Base-by-base conservation (phyloP, 2,888 invertebrate genomes). In the Erebia epiphron region DNA sequence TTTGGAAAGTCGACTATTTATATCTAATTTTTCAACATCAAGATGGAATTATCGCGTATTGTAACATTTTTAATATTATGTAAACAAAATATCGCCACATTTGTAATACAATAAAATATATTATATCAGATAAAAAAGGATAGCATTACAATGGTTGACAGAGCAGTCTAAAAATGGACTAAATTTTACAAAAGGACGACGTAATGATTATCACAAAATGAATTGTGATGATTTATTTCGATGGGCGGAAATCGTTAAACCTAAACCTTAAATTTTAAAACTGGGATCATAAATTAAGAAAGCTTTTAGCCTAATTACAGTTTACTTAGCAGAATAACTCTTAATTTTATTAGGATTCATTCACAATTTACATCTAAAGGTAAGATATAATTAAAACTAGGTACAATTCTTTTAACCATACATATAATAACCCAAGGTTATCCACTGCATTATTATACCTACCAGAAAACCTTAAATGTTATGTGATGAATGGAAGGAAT, bases 301-400 rank as follows among this genome's bases (percentile, higher is more conserved):
- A 69, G 68, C 65, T 70, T 72, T 67, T 70, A 73, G 69, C 68
- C 67, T 70, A 70, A n/a, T 49, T 52, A 68, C 66, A 72, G 56
- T 52, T 68, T 72, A 74, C 63, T 72, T 71, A 71, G 62, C 68
- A 71, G 41, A 64, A 64, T 41, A 69, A 35, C 35, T 69, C 73
- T 73, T 89, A 89, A 78, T 79, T 81, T 83, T 91, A 91, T 83
- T 91, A 91, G 91, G 91, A 91, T 90, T 83, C 89, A 84, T 88
- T 90, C 86, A 86, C 83, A 86, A 88, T 88, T 82, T 88, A 89
- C 86, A 88, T 78, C 82, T 88, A 87, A 67, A 75, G 75, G 78
- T 79, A 81, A 76, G 75, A 56, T 73, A 67, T 26, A 26, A 43
- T 49, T 57, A 49, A 56, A 57, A 43, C 21, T 13, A 62, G n/a